phyloP scores from a whole-genome alignment of 2,797 vertebrate species.

The Rhincodon typus region DNA sequence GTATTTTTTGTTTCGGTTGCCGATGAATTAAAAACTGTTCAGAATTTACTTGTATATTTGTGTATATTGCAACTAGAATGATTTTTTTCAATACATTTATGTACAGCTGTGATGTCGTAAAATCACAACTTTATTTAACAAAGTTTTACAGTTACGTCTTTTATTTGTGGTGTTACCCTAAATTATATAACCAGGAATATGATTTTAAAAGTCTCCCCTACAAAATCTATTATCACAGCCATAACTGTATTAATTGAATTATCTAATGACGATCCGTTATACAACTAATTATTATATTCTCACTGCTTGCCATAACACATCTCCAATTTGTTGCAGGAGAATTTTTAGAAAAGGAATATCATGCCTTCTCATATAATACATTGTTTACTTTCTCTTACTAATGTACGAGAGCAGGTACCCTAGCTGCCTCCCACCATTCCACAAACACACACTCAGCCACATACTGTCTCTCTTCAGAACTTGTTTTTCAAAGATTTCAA shows the following conservation, averaged over 20 bases:
- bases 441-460: neutral
- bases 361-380: neutral
- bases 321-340: neutral
- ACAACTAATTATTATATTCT: neutral
- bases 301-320: neutral
- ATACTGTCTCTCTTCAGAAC: neutral
- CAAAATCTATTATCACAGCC: neutral
- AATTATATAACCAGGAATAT: neutral
- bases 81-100: neutral
- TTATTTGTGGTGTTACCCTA: neutral
- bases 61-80: neutral
- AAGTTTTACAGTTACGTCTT: neutral
- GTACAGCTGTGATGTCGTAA: neutral
- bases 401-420: neutral
- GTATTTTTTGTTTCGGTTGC: neutral
- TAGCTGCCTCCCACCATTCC: neutral
- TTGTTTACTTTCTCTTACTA: neutral
- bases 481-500: neutral
- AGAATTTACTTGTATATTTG: neutral
- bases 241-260: neutral
- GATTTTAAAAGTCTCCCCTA: neutral
- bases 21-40: neutral
- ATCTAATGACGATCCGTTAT: neutral
- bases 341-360: neutral
- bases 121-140: neutral